phyloP scores from a whole-genome alignment of 2,888 invertebrate species.

The Synanthedon tipuliformis region DNA sequence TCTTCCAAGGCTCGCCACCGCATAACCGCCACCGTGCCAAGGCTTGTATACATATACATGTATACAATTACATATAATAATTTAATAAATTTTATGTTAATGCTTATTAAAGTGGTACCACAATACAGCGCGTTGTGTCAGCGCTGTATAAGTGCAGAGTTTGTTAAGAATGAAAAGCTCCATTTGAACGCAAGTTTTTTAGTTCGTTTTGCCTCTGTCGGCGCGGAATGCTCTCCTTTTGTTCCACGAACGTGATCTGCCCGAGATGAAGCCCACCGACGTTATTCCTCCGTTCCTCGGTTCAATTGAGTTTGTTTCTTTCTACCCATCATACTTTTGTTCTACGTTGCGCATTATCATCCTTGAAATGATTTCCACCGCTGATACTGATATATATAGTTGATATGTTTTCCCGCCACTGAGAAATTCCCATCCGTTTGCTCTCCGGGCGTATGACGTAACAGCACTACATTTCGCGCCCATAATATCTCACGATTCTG shows the following conservation, averaged over 20 bases:
- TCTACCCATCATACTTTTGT: slow-evolving; percentile 40
- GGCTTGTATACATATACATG: too few relatives aligned
- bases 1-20: too few relatives aligned
- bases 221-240: slow-evolving; percentile 52
- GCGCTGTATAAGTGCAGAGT: slow-evolving; percentile 39
- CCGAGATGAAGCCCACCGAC: slow-evolving; percentile 56
- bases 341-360: slow-evolving; percentile 37
- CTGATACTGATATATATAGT: slow-evolving; percentile 19
- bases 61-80: neutral
- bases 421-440: slow-evolving; percentile 38
- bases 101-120: slow-evolving; percentile 23
- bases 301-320: slow-evolving; percentile 53
- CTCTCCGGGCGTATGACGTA: slow-evolving; percentile 40
- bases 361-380: slow-evolving; percentile 38
- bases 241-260: slow-evolving; percentile 63
- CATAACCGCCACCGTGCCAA: too few relatives aligned
- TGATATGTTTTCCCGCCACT: slow-evolving; percentile 16
- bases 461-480: slow-evolving; percentile 43
- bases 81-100: slow-evolving; percentile 6
- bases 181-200: slow-evolving; percentile 56
- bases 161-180: slow-evolving; percentile 59
- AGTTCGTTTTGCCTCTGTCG: slow-evolving; percentile 40
- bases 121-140: slow-evolving; percentile 20
- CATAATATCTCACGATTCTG: slow-evolving; percentile 40
- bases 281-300: slow-evolving; percentile 49